Base-by-base conservation (phyloP, 1,140 invertebrate genomes). In the Leptinotarsa texana region DNA sequence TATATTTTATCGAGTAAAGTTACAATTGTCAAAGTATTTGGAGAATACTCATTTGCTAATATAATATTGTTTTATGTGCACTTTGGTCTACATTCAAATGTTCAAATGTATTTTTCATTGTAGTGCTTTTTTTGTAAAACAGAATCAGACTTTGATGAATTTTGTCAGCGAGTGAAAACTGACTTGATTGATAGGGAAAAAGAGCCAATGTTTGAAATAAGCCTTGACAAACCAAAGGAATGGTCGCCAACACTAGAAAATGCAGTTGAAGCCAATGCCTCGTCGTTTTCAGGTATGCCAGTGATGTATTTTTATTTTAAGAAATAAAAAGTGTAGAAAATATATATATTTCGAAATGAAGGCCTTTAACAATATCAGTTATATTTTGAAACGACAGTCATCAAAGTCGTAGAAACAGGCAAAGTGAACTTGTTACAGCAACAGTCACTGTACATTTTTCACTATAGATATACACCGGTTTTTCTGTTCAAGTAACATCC, bases 81-180 rank as follows among this genome's bases (percentile, higher is more conserved):
- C 27, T 33, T 57, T 57, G 51, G 51, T 57, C 6, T 57, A 1
- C 51, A n/a, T 57, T 57, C 15, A 57, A 18, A 17, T 57, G 51
- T 57, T 57, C 15, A 57, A 18, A 17, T 57, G 51, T 57, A 57
- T 57, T 57, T 57, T 65, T 22, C 74, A 74, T 88, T 90, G 75
- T 82, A 97, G 94, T 97, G 96, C 84, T 98, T 98, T 84, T 92
- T 96, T 74, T 98, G 96, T 86, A 89, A 90, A 79, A 94, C 92
- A 21, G 93, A 96, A 86, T 87, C 86, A 70, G 95, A 96, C 73
- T 98, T 98, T 85, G 91, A 93, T 79, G 88, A 92, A 70, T 87
- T 98, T 75, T 94, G 95, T 82, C 85, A 87, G 63, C 87, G 89
- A 68, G 90, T 95, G 80, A 89, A 91, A 84, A 87, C 89, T 70